phyloP scores from a whole-genome alignment of 2,888 invertebrate genomes.

The Clitarchus hookeri region DNA sequence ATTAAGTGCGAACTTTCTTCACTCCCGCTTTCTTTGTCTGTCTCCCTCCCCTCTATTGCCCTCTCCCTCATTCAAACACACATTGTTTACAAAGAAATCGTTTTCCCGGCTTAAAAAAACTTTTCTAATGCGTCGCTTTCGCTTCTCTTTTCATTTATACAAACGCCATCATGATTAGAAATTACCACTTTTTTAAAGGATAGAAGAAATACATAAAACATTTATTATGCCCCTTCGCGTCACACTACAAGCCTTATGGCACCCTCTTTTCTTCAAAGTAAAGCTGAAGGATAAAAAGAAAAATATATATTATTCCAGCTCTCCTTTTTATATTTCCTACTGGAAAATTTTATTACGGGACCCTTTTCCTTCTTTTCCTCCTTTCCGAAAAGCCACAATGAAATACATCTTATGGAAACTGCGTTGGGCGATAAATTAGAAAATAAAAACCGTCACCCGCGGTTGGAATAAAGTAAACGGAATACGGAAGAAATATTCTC shows the following conservation, averaged over 20 bases:
- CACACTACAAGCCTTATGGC: not conserved
- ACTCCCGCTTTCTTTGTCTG: not conserved
- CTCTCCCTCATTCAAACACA: not conserved
- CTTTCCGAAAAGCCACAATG: not conserved
- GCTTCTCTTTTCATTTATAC: not conserved
- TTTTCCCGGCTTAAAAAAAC: not conserved
- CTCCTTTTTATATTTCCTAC: not conserved
- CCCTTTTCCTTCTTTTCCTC: not conserved
- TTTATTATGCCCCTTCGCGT: not conserved
- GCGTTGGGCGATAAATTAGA: not conserved
- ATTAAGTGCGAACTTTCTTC: conserved; percentile 14
- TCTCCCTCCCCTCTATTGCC: not conserved
- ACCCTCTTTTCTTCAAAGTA: not conserved
- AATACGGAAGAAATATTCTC: not conserved
- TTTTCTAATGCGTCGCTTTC: not conserved
- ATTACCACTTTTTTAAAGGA: not conserved
- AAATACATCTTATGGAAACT: conserved; percentile 3
- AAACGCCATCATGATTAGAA: not conserved
- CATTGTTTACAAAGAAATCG: not conserved
- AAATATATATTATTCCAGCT: not conserved
- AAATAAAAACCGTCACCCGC: not conserved
- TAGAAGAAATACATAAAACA: not conserved
- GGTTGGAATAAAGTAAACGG: not conserved
- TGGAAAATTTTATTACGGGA: not conserved
- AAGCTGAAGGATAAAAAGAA: not conserved